Evolutionary conservation across 35 echinoderm and acorn worm species (phyloP).

Genomic region (Apostichopus californicus): DNA sequence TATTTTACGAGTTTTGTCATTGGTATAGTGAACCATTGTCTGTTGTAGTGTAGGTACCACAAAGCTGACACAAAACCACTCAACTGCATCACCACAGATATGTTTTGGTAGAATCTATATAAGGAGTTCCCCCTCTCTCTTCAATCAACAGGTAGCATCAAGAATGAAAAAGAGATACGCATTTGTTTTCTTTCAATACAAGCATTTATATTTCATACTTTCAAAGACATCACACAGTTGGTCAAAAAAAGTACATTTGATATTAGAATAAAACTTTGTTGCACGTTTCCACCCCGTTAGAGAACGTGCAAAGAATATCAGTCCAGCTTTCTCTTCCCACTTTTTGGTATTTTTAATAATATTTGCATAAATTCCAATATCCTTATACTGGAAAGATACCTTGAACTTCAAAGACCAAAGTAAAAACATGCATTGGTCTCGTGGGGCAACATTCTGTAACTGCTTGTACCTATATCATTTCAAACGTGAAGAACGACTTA

Average conservation of each 20-base stretch:
- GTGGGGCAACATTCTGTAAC: neutral
- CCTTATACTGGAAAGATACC: neutral
- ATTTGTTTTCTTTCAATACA: neutral
- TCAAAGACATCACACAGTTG: neutral
- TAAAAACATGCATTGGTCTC: no score
- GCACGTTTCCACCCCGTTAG: neutral
- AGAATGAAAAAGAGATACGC: neutral
- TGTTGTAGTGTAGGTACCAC: no score
- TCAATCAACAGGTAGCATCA: neutral
- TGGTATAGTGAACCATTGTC: no score
- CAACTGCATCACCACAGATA: no score
- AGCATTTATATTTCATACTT: conserved; percentile 1
- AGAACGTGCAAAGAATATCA: neutral
- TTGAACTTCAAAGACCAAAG: no score
- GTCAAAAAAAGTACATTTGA: neutral
- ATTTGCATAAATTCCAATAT: neutral
- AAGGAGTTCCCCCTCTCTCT: neutral
- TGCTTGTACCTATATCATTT: neutral
- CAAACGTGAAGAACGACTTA: neutral
- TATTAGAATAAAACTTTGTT: conserved; percentile 2
- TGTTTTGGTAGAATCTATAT: no score
- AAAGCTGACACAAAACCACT: no score
- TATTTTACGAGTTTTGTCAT: no score
- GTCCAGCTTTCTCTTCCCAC: neutral
- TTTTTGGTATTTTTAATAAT: neutral